Evolutionary conservation across 1,140 invertebrate genomes (phyloP).

Genomic region (Tetranychus cinnabarinus): DNA sequence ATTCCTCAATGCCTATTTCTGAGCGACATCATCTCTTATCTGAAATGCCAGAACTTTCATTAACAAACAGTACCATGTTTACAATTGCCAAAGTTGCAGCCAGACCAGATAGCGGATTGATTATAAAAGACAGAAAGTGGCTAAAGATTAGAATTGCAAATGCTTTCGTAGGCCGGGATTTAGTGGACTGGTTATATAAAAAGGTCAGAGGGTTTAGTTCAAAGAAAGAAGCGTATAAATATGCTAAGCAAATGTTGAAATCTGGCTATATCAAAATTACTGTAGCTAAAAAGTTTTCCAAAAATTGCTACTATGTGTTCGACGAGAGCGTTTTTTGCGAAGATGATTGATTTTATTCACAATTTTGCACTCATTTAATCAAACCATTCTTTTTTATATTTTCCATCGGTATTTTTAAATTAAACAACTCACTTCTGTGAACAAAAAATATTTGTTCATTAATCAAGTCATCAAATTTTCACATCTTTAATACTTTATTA

Average conservation of each 20-base stretch:
- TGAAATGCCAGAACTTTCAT: constrained; percentile 32
- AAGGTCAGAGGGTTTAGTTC: constrained; percentile 85
- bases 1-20: constrained; percentile 1
- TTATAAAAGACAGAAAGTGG: constrained; percentile 94
- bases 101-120: constrained; percentile 76
- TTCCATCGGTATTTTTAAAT: no score
- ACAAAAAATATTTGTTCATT: no score
- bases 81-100: constrained; percentile 78
- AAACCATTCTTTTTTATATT: no score
- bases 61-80: constrained; percentile 55
- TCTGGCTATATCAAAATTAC: constrained; percentile 89
- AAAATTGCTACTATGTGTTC: constrained; percentile 97
- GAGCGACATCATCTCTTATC: not conserved
- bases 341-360: no score
- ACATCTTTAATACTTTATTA: no score
- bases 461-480: no score
- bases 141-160: constrained; percentile 96
- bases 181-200: constrained; percentile 86
- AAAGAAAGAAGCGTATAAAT: constrained; percentile 78
- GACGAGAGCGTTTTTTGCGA: constrained; percentile 22
- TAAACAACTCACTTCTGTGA: no score
- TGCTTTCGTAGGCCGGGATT: constrained; percentile 78
- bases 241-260: constrained; percentile 85
- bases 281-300: constrained; percentile 75
- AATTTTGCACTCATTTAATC: no score